Percentiles rank a stretch among this genome's conserved stretches.
These are phyloP conservation scores for Alces alces DNA, from an alignment of 2,113 vertebrate genomes.

Conservation along the genomic window DNA sequence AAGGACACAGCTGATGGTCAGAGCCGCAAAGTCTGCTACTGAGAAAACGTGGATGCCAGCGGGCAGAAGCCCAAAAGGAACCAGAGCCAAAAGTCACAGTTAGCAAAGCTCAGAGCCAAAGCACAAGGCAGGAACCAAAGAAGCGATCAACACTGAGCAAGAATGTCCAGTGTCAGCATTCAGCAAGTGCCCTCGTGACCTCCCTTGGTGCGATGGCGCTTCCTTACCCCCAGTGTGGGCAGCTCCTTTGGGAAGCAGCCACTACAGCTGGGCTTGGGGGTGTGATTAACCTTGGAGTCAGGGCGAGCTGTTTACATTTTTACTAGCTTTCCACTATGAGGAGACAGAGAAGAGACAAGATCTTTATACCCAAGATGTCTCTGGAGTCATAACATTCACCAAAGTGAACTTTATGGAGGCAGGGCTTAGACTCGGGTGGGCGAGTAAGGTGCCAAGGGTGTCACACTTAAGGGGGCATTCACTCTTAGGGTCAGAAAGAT, in stretches of 20 bases:
- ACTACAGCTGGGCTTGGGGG: neutral
- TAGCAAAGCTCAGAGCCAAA: neutral
- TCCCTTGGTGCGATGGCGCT: accelerated
- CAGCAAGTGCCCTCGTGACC: neutral
- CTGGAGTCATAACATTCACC: neutral
- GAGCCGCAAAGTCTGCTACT: neutral
- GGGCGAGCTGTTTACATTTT: neutral
- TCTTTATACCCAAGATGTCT: neutral
- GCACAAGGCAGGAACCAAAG: neutral
- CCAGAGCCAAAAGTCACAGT: neutral
- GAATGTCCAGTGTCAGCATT: neutral
- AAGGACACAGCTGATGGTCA: neutral
- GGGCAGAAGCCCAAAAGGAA: neutral
- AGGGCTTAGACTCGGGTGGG: neutral
- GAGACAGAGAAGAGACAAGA: neutral
- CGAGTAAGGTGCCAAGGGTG: neutral
- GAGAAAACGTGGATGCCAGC: neutral
- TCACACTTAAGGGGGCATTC: neutral
- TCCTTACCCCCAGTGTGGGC: accelerated
- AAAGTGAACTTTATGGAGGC: neutral
- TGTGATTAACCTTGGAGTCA: neutral
- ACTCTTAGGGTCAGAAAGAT: neutral
- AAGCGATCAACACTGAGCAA: neutral
- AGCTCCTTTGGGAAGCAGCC: neutral
- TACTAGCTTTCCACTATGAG: neutral